Evolutionary conservation across 2,113 vertebrate species (phyloP), one percentile per base, ranked within the genome.

Genomic region (Phylloscopus whistleri): DNA sequence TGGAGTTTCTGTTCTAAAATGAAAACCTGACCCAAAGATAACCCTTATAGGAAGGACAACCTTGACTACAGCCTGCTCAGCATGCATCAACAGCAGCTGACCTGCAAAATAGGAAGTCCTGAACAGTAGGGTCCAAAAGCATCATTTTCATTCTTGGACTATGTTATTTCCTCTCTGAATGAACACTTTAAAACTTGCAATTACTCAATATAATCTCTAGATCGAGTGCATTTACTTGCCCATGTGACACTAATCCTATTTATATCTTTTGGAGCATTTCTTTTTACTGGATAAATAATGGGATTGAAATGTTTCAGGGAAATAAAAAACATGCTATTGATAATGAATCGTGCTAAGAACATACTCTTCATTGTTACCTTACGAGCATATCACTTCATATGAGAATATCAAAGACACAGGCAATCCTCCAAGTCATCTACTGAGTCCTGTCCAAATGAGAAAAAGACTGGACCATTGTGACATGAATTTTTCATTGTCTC

Each of bases 401-500:
- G 41, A 86, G 56, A 85, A 26, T 90, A 95, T 92, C 59, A 95
- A 94, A 97, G 85, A 70, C 27, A 69, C 27, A 79, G 88, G 82
- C 92, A 93, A 75, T 80, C 23, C 72, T 92, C 90, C 95, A 93
- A 95, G 73, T 88, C 73, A 90, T 88, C 87, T 95, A 68, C 84
- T 31, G 72, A 88, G 48, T 86, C 35, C 64, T 60, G 35, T 93
- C 85, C 90, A 96, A 92, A 80, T 72, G 75, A 94, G 30, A 80
- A 90, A 89, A 95, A 78, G 63, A 63, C 24, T 44, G 67, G 67
- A 88, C 55, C 70, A 51, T 66, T 77, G 72, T 92, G 75, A 77
- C 85, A 94, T 68, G 76, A 88, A 86, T 90, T 96, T 93, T 94
- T 89, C 72, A 93, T 91, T 95, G 87, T 93, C 80, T 93, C 84